Evolutionary conservation across 2,888 invertebrate species (phyloP).

Genomic region (Gisinianus flammeolus): DNA sequence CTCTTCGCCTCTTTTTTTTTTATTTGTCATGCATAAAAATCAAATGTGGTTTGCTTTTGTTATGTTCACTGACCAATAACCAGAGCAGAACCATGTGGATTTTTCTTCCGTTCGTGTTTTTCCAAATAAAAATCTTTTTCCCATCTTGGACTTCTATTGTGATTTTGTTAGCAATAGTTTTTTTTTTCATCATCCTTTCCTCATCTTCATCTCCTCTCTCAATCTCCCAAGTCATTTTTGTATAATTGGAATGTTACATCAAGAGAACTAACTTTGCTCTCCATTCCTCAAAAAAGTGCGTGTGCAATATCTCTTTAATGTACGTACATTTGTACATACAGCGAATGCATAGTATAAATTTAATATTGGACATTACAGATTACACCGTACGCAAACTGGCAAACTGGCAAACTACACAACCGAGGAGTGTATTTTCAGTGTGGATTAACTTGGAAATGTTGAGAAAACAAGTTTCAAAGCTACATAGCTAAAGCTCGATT

Average conservation of each 20-base stretch:
- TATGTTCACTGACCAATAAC: constrained; percentile 37
- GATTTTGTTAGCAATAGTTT: background rate
- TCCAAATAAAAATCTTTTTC: constrained; percentile 14
- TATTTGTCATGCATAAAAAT: constrained; percentile 24
- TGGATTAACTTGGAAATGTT: too few relatives aligned
- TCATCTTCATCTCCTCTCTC: background rate
- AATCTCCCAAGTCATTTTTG: background rate
- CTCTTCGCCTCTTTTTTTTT: background rate
- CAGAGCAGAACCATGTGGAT: constrained; percentile 37
- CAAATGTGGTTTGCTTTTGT: constrained; percentile 4
- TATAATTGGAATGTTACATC: background rate
- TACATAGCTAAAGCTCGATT: too few relatives aligned
- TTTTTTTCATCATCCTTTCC: background rate
- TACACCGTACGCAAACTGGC: too few relatives aligned
- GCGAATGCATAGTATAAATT: too few relatives aligned
- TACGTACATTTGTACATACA: too few relatives aligned
- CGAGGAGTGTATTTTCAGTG: too few relatives aligned
- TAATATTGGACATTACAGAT: too few relatives aligned
- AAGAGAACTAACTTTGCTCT: background rate
- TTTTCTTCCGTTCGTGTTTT: constrained; percentile 4
- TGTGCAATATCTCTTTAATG: too few relatives aligned
- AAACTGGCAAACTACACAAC: too few relatives aligned
- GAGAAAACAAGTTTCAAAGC: too few relatives aligned
- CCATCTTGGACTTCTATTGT: background rate
- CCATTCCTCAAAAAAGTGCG: background rate